Percentiles rank a stretch among this genome's conserved stretches.
Evolutionary conservation across 92 coral and sea anemone species (phyloP).

Genomic region (Phenganax stokvisi): DNA sequence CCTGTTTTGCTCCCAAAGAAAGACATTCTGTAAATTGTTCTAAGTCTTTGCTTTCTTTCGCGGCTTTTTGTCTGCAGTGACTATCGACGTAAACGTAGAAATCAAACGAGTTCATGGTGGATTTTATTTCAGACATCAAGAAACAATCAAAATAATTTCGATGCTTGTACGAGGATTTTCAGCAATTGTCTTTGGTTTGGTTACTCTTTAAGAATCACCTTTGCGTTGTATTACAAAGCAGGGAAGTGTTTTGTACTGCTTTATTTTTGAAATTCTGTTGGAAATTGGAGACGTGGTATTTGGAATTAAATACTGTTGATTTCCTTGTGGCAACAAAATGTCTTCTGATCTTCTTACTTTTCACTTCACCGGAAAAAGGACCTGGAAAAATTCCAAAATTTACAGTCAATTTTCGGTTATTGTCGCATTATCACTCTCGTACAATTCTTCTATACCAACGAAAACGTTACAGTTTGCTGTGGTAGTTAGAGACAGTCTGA

Average conservation of each 20-base stretch:
- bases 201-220: neutral
- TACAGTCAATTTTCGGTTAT: too few species aligned
- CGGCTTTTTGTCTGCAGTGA: slow-evolving; percentile 9
- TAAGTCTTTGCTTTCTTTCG: slow-evolving; percentile 8
- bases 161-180: neutral
- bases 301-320: neutral
- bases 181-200: too few species aligned
- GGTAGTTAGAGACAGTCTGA: too few species aligned
- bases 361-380: too few species aligned
- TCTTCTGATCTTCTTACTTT: too few species aligned
- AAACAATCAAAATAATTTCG: neutral
- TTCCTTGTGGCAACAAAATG: neutral
- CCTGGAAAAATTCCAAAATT: too few species aligned
- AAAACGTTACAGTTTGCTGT: too few species aligned
- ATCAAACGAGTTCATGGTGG: slow-evolving; percentile 6
- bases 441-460: too few species aligned
- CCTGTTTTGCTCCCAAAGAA: slow-evolving; percentile 1
- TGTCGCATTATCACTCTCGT: too few species aligned
- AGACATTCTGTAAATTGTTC: slow-evolving; percentile 6
- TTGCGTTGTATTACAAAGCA: neutral
- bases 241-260: neutral
- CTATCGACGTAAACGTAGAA: slow-evolving; percentile 8
- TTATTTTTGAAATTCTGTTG: neutral
- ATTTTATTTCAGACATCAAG: neutral
- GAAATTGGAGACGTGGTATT: neutral